These are phyloP conservation scores for Ispidina picta DNA, from an alignment of 2,797 vertebrate genomes.

Conservation along the genomic window DNA sequence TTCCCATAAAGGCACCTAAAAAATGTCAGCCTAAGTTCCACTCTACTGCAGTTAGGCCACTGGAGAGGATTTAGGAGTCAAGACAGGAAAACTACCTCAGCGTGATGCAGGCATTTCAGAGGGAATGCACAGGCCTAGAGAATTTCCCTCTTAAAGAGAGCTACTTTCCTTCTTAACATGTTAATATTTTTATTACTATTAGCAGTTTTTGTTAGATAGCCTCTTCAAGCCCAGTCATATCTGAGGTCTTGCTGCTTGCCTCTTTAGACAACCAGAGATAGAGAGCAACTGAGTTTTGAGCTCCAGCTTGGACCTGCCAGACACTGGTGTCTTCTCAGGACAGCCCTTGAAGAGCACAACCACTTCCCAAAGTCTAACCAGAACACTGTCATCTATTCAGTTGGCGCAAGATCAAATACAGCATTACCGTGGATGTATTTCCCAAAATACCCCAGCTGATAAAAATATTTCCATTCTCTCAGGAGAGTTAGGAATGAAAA, in stretches of 20 bases:
- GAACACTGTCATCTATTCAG: neutral
- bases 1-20: neutral
- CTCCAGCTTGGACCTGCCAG: neutral
- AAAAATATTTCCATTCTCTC: conserved; percentile 38
- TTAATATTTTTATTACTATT: neutral
- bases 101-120: neutral
- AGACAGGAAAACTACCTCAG: rapidly evolving
- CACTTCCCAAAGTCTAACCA: conserved; percentile 9
- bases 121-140: neutral
- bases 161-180: neutral
- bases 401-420: neutral
- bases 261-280: neutral
- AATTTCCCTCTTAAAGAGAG: neutral
- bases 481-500: conserved; percentile 33
- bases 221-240: neutral
- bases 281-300: neutral
- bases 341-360: neutral
- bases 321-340: neutral
- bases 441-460: neutral
- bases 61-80: neutral
- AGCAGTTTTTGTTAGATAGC: neutral
- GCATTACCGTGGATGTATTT: neutral
- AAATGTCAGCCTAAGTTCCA: neutral
- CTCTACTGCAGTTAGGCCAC: neutral
- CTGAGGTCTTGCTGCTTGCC: neutral